phyloP scores from a whole-genome alignment of 2,797 vertebrate species.

The Ctenosaura bakeri region DNA sequence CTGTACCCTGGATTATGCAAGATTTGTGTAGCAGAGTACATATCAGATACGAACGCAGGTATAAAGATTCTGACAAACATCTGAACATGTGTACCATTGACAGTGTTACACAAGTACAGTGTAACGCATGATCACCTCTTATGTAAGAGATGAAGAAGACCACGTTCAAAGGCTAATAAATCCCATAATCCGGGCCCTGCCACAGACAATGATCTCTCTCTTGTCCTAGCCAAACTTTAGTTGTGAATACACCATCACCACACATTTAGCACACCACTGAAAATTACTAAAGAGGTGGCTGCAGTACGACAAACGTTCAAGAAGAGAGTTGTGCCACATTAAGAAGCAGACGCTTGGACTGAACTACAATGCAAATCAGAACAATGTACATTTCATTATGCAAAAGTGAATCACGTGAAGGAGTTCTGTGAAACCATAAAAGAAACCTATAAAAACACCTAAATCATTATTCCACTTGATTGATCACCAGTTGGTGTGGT shows the following conservation, averaged over 20 bases:
- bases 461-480: background rate
- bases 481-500: background rate
- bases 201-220: background rate
- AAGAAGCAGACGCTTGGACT: background rate
- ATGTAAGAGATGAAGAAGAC: background rate
- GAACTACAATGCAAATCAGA: background rate
- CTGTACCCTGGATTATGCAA: too few species aligned
- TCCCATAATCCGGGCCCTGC: background rate
- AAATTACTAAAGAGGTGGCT: background rate
- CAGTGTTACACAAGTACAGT: background rate
- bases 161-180: background rate
- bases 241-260: background rate
- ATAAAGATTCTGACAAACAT: too few species aligned
- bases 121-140: background rate
- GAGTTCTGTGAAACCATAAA: background rate
- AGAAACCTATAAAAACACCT: background rate
- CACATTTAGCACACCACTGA: background rate
- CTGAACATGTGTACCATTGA: too few species aligned
- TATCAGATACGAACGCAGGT: too few species aligned
- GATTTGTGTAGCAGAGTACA: too few species aligned
- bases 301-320: background rate
- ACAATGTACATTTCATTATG: conserved; percentile 1
- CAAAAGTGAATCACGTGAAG: background rate
- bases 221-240: background rate
- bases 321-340: background rate